Evolutionary conservation across 2,113 vertebrate genomes (phyloP).

Genomic region (Cavia aperea): DNA sequence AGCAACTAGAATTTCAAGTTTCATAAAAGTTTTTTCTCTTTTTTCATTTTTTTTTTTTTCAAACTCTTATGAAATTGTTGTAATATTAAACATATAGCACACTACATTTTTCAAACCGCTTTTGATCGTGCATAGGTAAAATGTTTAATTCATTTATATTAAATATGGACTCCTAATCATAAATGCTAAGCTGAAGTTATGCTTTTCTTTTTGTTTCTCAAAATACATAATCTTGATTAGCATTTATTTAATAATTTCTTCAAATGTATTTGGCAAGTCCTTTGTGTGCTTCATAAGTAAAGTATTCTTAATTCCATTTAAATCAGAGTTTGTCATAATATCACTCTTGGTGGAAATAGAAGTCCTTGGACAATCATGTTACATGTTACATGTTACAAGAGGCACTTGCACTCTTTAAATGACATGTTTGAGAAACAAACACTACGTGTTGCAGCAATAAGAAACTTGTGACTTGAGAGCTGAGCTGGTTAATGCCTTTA

Average conservation of each 20-base stretch:
- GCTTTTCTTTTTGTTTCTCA: neutral
- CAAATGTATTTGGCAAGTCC: neutral
- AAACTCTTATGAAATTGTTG: neutral
- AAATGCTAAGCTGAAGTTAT: neutral
- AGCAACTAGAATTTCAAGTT: neutral
- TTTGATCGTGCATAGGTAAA: neutral
- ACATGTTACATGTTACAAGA: neutral
- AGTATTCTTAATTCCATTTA: neutral
- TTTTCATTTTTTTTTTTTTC: neutral
- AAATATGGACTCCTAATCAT: neutral
- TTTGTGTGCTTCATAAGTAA: neutral
- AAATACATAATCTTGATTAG: neutral
- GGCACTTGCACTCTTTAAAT: slow-evolving; percentile 6
- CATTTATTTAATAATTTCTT: neutral
- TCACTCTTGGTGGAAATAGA: neutral
- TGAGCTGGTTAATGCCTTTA: slow-evolving; percentile 5
- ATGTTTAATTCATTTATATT: neutral
- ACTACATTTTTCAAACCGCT: neutral
- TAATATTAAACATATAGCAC: neutral
- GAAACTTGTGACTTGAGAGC: slow-evolving; percentile 6
- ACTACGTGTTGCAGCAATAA: slow-evolving; percentile 37
- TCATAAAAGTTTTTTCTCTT: neutral
- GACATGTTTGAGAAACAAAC: slow-evolving; percentile 38
- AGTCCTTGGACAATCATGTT: neutral
- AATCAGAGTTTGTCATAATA: neutral